phyloP scores from a whole-genome alignment of 2,888 invertebrate species.

The Ligdia adustata region DNA sequence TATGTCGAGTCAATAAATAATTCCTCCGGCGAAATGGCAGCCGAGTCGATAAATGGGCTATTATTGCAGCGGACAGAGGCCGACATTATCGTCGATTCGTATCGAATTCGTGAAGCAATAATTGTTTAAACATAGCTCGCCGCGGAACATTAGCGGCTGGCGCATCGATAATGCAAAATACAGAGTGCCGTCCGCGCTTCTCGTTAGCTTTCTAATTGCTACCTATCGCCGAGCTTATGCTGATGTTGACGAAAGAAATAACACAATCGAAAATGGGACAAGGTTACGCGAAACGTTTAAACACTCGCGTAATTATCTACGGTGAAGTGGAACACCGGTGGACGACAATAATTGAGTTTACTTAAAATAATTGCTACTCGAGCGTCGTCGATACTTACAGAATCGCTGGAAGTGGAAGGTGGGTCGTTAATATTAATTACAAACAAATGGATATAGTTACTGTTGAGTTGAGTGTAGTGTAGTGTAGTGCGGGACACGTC shows the following conservation, averaged over 20 bases:
- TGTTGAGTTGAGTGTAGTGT: conserved; percentile 69
- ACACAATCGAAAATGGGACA: conserved; percentile 45
- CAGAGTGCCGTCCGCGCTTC: conserved; percentile 49
- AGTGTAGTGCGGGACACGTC: conserved; percentile 59
- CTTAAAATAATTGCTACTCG: conserved; percentile 70
- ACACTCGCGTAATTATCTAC: conserved; percentile 47
- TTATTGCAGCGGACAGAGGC: conserved; percentile 78
- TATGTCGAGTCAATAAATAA: conserved; percentile 76
- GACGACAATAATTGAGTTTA: conserved; percentile 66
- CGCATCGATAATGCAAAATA: conserved; percentile 69
- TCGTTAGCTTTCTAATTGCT: conserved; percentile 65
- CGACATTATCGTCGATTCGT: conserved; percentile 79
- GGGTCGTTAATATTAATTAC: conserved; percentile 78
- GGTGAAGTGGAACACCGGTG: conserved; percentile 52
- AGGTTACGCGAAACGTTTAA: conserved; percentile 53
- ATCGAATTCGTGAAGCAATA: conserved; percentile 75
- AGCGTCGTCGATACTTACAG: conserved; percentile 66
- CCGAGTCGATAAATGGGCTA: conserved; percentile 78
- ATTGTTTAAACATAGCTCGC: conserved; percentile 79
- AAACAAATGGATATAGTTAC: conserved; percentile 81
- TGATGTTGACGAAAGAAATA: conserved; percentile 41
- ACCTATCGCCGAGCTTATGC: conserved; percentile 36
- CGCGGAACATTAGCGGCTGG: conserved; percentile 67
- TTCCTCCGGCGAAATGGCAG: conserved; percentile 72
- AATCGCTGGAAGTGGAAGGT: conserved; percentile 58